Base-by-base conservation (phyloP, 2,888 invertebrate species). In the Agonopterix heracliana region DNA sequence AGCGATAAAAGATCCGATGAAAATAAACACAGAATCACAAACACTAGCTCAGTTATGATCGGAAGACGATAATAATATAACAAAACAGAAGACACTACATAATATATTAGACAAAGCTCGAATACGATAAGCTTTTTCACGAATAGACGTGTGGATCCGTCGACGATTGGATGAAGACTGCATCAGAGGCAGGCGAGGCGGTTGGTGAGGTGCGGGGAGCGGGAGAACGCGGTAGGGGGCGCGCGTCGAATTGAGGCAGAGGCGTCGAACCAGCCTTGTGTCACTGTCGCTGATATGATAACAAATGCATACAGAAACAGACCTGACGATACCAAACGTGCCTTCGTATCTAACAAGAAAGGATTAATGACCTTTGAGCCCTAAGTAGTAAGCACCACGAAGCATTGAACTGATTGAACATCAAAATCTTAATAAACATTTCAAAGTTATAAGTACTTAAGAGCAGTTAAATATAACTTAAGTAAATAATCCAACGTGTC, bases 221-320 rank as follows among this genome's bases (percentile, higher is more conserved):
- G 50, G 44, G 49, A 11, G 53, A 41, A 41, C 49, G 51, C 52
- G 49, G 51, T 49, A 51, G 54, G 55, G 54, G 56, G 55, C 54
- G 56, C 54, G 58, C 54, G 52, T 44, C 48, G 48, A 44, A 26
- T 34, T 42, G 35, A 47, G 63, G 64, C 65, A 68, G 68, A 78
- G 66, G 69, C 80, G 78, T 75, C 81, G 77, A 80, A 81, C 74
- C 64, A 74, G 68, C 77, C 74, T 74, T 74, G 69, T 81, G 75
- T 76, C 75, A 77, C 76, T 71, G 71, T 61, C 67, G 74, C 71
- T 78, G 77, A 78, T 78, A 83, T 85, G 87, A 87, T 87, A 86
- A 86, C 82, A 66, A 79, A 78, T 72, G 78, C 82, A 79, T 72
- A 85, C 81, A 80, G 79, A 26, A 26, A 85, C 81, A 80, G 79